phyloP scores from a whole-genome alignment of 2,797 vertebrate species.

The Antennarius maculatus region DNA sequence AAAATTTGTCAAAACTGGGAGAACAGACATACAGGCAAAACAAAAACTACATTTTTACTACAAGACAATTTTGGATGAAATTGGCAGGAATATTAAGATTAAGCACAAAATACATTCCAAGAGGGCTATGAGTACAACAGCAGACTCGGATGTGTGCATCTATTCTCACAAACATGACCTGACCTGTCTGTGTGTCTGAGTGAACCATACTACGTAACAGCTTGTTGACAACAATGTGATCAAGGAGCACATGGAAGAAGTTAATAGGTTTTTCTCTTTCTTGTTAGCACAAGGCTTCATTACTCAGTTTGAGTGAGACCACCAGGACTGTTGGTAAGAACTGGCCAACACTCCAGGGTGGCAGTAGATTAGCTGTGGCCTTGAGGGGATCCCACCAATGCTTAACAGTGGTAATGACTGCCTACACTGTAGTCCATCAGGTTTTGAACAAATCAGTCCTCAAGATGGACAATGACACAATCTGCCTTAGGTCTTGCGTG shows the following conservation, averaged over 20 bases:
- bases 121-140: constrained; percentile 34
- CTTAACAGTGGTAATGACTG: constrained; percentile 50
- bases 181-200: constrained; percentile 39
- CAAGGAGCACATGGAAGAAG: constrained; percentile 29
- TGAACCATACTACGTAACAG: constrained; percentile 44
- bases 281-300: constrained; percentile 22
- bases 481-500: constrained; percentile 41
- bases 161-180: constrained; percentile 41
- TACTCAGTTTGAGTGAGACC: constrained; percentile 56
- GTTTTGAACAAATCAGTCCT: constrained; percentile 59
- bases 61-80: background rate
- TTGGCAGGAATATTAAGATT: constrained; percentile 18
- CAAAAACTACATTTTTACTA: constrained; percentile 5
- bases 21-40: constrained; percentile 8
- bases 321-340: constrained; percentile 41
- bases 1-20: no score
- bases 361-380: constrained; percentile 35
- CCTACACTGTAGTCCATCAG: constrained; percentile 41
- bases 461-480: constrained; percentile 57
- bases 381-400: constrained; percentile 55
- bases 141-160: constrained; percentile 12
- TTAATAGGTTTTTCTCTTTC: constrained; percentile 26
- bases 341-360: constrained; percentile 29
- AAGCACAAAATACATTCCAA: constrained; percentile 41
- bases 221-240: constrained; percentile 48